phyloP scores from a whole-genome alignment of 1,140 invertebrate species.

The Bicyclus anynana region DNA sequence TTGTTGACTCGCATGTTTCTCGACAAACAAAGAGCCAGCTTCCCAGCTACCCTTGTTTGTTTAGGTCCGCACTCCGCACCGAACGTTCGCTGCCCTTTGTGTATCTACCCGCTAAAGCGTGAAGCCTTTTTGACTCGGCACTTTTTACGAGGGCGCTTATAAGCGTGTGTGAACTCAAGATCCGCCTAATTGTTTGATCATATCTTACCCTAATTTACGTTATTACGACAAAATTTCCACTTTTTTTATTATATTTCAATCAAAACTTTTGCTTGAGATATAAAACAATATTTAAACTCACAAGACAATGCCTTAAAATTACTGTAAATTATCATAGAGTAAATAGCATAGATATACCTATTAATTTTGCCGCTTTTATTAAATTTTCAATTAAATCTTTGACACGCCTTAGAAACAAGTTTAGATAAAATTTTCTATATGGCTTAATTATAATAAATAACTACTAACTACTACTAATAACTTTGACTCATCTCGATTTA shows the following conservation, averaged over 20 bases:
- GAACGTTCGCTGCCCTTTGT: slow-evolving; percentile 71
- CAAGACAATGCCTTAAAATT: no score
- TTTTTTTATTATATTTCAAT: no score
- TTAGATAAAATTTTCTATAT: no score
- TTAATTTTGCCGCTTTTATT: no score
- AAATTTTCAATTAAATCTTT: no score
- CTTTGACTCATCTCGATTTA: no score
- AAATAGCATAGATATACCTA: no score
- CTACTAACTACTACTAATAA: no score
- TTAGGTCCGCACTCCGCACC: slow-evolving; percentile 68
- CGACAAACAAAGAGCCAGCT: slow-evolving; percentile 70
- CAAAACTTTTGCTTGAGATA: neutral
- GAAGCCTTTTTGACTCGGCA: slow-evolving; percentile 74
- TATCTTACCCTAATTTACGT: neutral
- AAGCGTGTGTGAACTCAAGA: slow-evolving; percentile 47
- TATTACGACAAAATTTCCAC: neutral
- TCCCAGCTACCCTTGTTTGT: slow-evolving; percentile 74
- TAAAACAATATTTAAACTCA: no score
- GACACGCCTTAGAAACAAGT: no score
- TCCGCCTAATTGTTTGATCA: slow-evolving; percentile 12
- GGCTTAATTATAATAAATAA: no score
- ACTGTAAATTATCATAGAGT: no score
- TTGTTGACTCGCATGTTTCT: slow-evolving; percentile 71
- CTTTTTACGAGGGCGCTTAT: slow-evolving; percentile 70
- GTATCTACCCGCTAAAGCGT: slow-evolving; percentile 62